Evolutionary conservation across 2,113 vertebrate species (phyloP).

Genomic region (Centrocercus urophasianus): DNA sequence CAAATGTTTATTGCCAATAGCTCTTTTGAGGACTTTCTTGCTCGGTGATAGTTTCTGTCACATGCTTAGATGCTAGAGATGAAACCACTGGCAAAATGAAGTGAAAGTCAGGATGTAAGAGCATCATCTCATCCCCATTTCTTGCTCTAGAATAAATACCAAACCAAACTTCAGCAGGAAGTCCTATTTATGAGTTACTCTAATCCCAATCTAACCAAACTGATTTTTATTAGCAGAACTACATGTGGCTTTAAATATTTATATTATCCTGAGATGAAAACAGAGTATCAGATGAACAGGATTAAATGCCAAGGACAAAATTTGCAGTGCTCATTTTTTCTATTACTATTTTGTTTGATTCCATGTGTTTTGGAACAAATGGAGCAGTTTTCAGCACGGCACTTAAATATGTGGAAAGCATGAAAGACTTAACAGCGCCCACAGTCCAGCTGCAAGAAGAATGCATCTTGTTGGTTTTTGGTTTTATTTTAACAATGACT

Average conservation of each 20-base stretch:
- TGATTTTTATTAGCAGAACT: neutral
- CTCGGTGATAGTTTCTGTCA: neutral
- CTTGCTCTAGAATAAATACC: neutral
- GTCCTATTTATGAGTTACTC: neutral
- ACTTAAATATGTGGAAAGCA: neutral
- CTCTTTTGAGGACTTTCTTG: neutral
- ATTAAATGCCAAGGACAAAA: neutral
- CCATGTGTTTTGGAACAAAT: neutral
- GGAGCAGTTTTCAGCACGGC: neutral
- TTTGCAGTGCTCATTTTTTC: neutral
- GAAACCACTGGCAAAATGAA: accelerated
- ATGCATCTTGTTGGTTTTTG: neutral
- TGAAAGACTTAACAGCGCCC: neutral
- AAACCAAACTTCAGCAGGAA: neutral
- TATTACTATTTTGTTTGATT: neutral
- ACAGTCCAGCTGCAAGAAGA: neutral
- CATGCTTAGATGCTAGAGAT: neutral
- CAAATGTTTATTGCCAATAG: neutral
- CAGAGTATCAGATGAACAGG: neutral
- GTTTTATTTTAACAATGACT: neutral
- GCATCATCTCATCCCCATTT: neutral
- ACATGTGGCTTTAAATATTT: neutral
- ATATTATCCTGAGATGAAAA: neutral
- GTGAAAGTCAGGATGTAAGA: neutral
- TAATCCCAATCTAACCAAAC: neutral